Conservation (phyloP, 2,797 vertebrate species). For the Nyctalus aviator region DNA sequence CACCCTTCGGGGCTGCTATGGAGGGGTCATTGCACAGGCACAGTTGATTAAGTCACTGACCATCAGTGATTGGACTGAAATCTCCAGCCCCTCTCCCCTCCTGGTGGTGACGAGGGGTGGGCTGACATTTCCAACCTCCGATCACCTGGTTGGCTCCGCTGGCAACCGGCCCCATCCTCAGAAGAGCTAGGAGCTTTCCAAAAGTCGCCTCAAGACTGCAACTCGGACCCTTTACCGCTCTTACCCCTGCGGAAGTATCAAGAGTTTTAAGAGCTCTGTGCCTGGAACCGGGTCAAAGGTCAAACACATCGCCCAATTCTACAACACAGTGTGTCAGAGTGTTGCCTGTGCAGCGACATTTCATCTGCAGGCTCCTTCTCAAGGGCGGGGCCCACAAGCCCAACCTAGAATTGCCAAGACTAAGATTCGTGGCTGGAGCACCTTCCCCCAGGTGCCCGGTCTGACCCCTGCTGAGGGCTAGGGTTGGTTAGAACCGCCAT, state of each 20-base stretch:
- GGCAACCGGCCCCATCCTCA: not conserved
- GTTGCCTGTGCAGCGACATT: fast-evolving
- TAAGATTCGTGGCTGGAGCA: fast-evolving
- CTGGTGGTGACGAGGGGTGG: no score
- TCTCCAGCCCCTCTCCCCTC: not conserved
- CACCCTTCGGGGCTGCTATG: not conserved
- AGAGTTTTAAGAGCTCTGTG: not conserved
- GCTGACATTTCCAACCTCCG: not conserved
- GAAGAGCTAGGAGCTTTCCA: not conserved
- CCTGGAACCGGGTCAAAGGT: not conserved
- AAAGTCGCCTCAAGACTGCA: not conserved
- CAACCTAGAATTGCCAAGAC: not conserved
- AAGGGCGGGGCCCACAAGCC: not conserved
- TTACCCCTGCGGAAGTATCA: not conserved
- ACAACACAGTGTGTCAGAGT: not conserved
- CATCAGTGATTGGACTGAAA: not conserved
- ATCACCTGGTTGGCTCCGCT: not conserved
- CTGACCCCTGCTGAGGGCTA: not conserved
- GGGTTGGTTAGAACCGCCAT: not conserved
- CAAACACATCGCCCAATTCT: not conserved
- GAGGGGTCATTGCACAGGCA: not conserved
- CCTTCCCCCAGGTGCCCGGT: not conserved
- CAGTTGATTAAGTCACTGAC: not conserved
- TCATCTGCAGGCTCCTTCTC: fast-evolving
- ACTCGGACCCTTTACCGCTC: not conserved